Evolutionary conservation across 2,888 invertebrate species (phyloP), one percentile per base, ranked within the genome.

Genomic region (Tachina fera): DNA sequence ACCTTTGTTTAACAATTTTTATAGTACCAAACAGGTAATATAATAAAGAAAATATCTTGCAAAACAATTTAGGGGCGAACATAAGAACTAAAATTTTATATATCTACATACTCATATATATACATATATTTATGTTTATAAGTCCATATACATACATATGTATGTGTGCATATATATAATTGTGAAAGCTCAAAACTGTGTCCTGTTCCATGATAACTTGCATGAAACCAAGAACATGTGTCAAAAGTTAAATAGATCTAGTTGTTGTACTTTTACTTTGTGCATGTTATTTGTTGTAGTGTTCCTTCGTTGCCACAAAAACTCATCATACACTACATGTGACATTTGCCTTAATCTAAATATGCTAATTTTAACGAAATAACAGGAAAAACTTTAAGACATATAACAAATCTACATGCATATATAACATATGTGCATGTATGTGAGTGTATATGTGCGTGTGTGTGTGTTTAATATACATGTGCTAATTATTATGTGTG

Each of bases 341-440:
- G 86, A 84, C 87, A 87, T 87, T 86, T 85, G 84, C 84, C 82
- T 83, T 88, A 86, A 87, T 88, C 87, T 87, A 88, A 88, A 88
- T 88, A 88, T 88, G 88, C 87, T 87, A 88, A 88, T 88, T 87
- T 79, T 83, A 86, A 86, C 83, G 86, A 86, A 86, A 86, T 86
- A 86, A 65, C 68, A 75, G 68, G 76, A 79, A 83, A 75, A 85
- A 83, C 78, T 83, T 83, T 72, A 79, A 65, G 65, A 80, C 60
- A 72, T 16, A 72, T 78, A 60, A 60, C 51, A 67, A 45, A 60
- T 31, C 31, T 31, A 31, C 31, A 31, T 31, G 6, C 39, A 51
- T n/a, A 65, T 31, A 41, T 16, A 31, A 58, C 31, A 51, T 14
- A 65, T 16, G 19, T 39, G 51, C 9, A 58, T 67, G 19, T 4